A percentile compares a stretch with the other conserved stretches of the same genome.
phyloP scores from a whole-genome alignment of 2,888 invertebrate genomes.

The Pseudococcus longispinus region DNA sequence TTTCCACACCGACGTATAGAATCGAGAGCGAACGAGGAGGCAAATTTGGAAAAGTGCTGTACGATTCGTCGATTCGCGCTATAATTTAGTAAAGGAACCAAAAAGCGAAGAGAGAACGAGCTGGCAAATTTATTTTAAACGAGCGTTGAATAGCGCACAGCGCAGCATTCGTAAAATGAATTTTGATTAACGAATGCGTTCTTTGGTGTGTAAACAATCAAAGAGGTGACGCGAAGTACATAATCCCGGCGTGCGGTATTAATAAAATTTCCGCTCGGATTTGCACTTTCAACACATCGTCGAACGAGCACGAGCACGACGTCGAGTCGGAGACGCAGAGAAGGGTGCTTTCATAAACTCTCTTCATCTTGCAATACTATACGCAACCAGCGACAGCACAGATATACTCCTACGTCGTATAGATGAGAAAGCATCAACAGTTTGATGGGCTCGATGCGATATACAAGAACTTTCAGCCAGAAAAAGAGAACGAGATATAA shows the following conservation, averaged over 20 bases:
- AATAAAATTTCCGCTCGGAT: constrained; percentile 31
- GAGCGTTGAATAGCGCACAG: constrained; percentile 10
- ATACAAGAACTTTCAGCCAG: not conserved
- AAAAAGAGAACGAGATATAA: not conserved
- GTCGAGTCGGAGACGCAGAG: not conserved
- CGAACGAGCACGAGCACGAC: not conserved
- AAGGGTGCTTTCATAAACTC: not conserved
- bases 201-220: constrained; percentile 28
- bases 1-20: not conserved
- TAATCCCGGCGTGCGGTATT: constrained; percentile 22
- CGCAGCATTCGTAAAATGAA: not conserved
- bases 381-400: not conserved
- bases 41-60: not conserved
- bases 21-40: not conserved
- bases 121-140: constrained; percentile 23
- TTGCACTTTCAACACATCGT: constrained; percentile 6
- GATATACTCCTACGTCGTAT: not conserved
- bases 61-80: constrained; percentile 1
- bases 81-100: not conserved
- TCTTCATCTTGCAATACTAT: not conserved
- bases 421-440: constrained; percentile 8
- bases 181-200: constrained; percentile 24
- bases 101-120: not conserved
- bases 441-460: not conserved
- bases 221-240: constrained; percentile 28